Evolutionary conservation across 2,888 invertebrate genomes (phyloP), one percentile per base, ranked within the genome.

Genomic region (Drosophila suboccidentalis): DNA sequence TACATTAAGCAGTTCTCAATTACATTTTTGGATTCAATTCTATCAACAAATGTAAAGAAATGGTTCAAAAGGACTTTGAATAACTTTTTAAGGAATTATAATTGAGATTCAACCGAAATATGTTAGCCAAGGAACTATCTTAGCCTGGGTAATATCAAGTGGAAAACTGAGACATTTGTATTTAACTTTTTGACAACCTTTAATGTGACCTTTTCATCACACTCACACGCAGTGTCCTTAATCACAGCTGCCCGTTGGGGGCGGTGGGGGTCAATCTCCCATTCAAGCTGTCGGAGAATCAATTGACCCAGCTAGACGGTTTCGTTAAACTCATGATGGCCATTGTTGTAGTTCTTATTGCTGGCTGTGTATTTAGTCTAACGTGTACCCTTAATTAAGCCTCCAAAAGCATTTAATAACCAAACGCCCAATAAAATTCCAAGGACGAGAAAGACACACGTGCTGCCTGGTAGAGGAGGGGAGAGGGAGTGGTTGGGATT

Each of bases 341-440:
- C 49, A 32, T 50, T 57, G 63, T 34, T 43, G 60, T 53, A 58
- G 70, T 59, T 54, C 17, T 60, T 69, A 66, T 57, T 65, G 68
- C 63, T 64, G 59, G 55, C 68, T 71, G 44, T 57, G 66, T 74
- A 66, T 73, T 69, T 71, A 75, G 76, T 64, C 64, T 73, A 80
- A 73, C 80, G 75, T 71, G 72, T 71, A 70, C 73, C 72, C 74
- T 82, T 90, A 90, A 89, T 89, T 87, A 89, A 77, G 89, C 71
- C 61, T 70, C 84, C 69, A 78, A 86, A 72, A 72, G 61, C 75
- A 80, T 87, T 89, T 89, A 87, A 85, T 87, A 87, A 68, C 63
- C 74, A 57, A 60, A 64, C 72, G 75, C 58, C 71, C 68, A 75
- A 58, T 38, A 47, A 32, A 47, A 15, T 49, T 39, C 44, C 82